phyloP scores from a whole-genome alignment of 1,140 invertebrate species.

The Listronotus oregonensis region DNA sequence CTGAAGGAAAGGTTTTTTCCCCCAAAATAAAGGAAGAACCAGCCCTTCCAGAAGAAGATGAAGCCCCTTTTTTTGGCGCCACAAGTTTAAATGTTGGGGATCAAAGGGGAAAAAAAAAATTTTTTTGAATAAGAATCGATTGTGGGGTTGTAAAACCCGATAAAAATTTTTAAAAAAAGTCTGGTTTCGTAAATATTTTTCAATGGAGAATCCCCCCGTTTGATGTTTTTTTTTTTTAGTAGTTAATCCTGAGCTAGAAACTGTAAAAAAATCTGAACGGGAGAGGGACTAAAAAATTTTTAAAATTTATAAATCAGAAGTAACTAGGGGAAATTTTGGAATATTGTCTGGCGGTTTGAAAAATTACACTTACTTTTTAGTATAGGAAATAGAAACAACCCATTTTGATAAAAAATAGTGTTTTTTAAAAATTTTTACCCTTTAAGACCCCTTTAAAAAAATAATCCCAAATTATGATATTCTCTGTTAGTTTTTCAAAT shows the following conservation, averaged over 20 bases:
- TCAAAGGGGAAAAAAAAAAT: conserved; percentile 28
- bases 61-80: conserved; percentile 40
- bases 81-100: conserved; percentile 6
- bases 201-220: conserved; percentile 80
- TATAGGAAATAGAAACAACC: background rate
- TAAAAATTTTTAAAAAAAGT: conserved; percentile 68
- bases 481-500: background rate
- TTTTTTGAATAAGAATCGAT: conserved; percentile 36
- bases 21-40: conserved; percentile 50
- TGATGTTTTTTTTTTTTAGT: conserved; percentile 82
- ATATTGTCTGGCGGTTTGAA: conserved; percentile 3
- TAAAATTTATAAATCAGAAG: conserved; percentile 30
- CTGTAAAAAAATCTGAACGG: conserved; percentile 41
- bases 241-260: conserved; percentile 8
- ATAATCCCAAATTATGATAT: too few relatives aligned
- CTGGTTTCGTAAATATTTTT: conserved; percentile 88
- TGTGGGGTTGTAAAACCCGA: conserved; percentile 41
- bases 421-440: background rate
- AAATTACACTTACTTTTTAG: background rate
- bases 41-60: conserved; percentile 40
- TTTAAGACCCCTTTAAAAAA: too few relatives aligned
- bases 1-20: conserved; percentile 42
- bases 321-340: conserved; percentile 4
- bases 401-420: background rate
- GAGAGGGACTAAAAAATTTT: conserved; percentile 51